These are phyloP conservation scores for Oxystoma pomonae DNA, from an alignment of 2,888 invertebrate genomes.

Conservation along the genomic window DNA sequence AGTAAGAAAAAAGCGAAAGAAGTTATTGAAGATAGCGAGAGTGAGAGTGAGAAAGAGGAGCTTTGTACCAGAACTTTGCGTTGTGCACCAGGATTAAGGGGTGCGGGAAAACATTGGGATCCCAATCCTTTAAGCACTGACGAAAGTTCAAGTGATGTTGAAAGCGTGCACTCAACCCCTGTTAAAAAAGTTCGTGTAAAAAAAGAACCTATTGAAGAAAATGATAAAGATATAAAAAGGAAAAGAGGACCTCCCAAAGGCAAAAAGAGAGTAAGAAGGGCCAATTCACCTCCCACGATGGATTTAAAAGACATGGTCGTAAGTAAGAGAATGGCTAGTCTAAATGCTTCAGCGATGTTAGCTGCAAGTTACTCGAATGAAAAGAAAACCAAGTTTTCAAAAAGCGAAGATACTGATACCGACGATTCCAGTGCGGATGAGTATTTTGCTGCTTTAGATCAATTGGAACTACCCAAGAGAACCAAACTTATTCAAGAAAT, in stretches of 20 bases:
- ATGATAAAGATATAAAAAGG: conserved; percentile 41
- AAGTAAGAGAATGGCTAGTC: conserved; percentile 85
- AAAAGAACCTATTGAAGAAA: conserved; percentile 41
- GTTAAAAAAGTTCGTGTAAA: conserved; percentile 41
- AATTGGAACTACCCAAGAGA: conserved; percentile 44
- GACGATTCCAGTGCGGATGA: conserved; percentile 50
- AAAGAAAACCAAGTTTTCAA: conserved; percentile 56
- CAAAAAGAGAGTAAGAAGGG: conserved; percentile 53
- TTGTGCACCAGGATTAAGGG: conserved; percentile 70
- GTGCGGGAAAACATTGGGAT: conserved; percentile 80
- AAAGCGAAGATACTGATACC: conserved; percentile 52
- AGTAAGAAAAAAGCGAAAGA: background rate
- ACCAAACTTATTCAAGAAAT: conserved; percentile 44
- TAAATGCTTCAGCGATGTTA: conserved; percentile 86
- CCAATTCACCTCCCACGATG: conserved; percentile 63
- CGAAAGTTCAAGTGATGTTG: conserved; percentile 31
- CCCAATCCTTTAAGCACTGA: conserved; percentile 62
- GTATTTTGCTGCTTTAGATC: conserved; percentile 50
- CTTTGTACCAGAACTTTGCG: conserved; percentile 58
- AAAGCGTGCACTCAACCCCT: conserved; percentile 6
- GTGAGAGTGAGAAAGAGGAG: conserved; percentile 9
- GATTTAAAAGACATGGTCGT: conserved; percentile 85
- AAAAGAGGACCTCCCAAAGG: conserved; percentile 36
- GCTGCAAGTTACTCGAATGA: conserved; percentile 80
- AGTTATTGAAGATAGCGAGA: background rate